Evolutionary conservation across 2,888 invertebrate species (phyloP), one percentile per base, ranked within the genome.

Genomic region (Mactromeris polynyma): DNA sequence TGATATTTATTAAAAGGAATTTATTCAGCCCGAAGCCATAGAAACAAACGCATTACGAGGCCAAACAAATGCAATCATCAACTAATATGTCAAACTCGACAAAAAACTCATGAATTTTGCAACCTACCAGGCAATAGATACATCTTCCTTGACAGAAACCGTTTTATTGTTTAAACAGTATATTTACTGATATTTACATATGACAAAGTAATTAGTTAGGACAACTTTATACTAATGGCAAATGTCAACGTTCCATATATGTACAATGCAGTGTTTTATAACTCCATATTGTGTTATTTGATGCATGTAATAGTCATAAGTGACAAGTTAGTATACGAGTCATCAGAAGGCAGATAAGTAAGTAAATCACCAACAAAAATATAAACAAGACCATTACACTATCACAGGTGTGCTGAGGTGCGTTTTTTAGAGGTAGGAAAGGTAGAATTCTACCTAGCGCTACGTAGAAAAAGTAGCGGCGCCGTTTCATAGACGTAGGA

Each of bases 21-120:
- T 73, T 17, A 73, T 73, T 73, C 73, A 73, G 73, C 73, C 73
- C 26, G 9, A 73, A 73, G 73, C 73, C 17, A 73, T 11, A 11
- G 36, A 36, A 73, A 36, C 73, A 17, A 58, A 73, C 73, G 4
- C 9, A 33, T 73, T 36, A 33, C 73, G 14, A 73, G 73, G 73
- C 73, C 73, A 17, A 73, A 11, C 36, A 73, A 73, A 73, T 33
- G 73, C 36, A 73, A 33, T 73, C 33, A 73, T 36, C 73, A 73
- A 73, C 73, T 19, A 73, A 73, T 33, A 73, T 73, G 73, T 73
- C 73, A 73, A 73, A 73, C 73, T 17, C 11, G 73, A 33, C 73
- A 58, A 81, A 82, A 82, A 82, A 64, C 82, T n/a, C 82, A 82
- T 82, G 82, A 64, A 82, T 82, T 58, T n/a, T 64, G 54, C 64